These are phyloP conservation scores for Orcinus orca DNA, from an alignment of 2,113 vertebrate genomes.

Conservation along the genomic window DNA sequence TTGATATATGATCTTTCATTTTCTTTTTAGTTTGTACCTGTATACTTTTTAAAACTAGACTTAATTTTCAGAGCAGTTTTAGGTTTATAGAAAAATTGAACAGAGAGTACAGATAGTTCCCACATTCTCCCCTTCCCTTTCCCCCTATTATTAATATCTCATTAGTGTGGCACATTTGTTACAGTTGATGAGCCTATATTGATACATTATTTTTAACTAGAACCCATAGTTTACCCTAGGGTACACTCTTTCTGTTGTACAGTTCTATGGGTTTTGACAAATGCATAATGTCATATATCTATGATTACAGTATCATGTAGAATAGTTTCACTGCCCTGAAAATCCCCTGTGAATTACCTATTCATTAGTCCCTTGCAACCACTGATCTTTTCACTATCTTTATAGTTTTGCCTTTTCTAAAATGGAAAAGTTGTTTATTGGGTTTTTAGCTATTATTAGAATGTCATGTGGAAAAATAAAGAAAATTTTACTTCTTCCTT, in stretches of 20 bases:
- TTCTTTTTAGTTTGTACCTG: neutral
- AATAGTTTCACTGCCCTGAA: neutral
- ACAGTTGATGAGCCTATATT: neutral
- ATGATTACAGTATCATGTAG: neutral
- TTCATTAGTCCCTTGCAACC: neutral
- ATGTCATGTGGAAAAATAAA: neutral
- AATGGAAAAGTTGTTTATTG: neutral
- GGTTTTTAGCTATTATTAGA: neutral
- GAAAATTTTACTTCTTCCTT: slow-evolving; percentile 12
- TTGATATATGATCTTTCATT: neutral
- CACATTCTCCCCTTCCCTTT: neutral
- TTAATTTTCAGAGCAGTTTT: neutral
- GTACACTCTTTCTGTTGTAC: neutral
- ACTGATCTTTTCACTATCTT: neutral
- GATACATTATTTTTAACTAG: slow-evolving; percentile 15
- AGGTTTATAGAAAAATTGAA: neutral
- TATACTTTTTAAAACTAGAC: neutral
- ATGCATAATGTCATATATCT: neutral
- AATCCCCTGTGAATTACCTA: neutral
- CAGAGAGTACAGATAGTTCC: neutral
- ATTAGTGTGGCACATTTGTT: neutral
- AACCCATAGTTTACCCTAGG: neutral
- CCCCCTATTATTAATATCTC: neutral
- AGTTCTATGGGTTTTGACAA: neutral
- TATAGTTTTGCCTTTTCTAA: neutral